Base-by-base conservation (phyloP, 35 echinoderm and acorn worm genomes). In the Apostichopus californicus region DNA sequence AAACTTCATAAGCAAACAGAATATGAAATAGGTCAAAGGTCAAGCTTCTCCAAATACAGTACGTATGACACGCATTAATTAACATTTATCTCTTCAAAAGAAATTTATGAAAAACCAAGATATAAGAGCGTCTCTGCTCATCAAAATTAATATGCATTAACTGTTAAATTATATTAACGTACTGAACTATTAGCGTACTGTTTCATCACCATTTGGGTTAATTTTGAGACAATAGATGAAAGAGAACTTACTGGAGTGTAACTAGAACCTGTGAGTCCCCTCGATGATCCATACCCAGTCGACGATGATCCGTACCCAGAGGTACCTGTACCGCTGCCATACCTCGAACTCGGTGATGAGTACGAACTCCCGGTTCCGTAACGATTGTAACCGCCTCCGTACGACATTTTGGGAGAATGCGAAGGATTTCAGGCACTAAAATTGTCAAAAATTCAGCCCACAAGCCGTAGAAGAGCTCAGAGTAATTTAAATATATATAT, bases 241-340 rank as follows among this genome's bases (percentile, higher is more conserved):
- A 85, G 55, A 56, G 17, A 57, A 85, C 81, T 85, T 58, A 85
- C 81, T 85, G 81, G 81, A 85, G 55, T 85, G 81, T 85, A 85
- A 85, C 54, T 85, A 22, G 81, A 85, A 20, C 81, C 81, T 6
- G 81, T 58, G 4, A 85, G 20, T 58, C 81, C 81, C 24, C 81
- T 85, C 18, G 81, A 85, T 8, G 81, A 85, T 85, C 81, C 81
- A 14, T 85, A 85, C 55, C 81, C 81, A 9, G 64, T 10, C 1
- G 64, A 68, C 11, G 25, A 34, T 8, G 25, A 53, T 34, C 80
- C 80, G 9, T 83, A 83, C 8, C 80, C 80, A 17, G 54, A 21
- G 57, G 55, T 85, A 22, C 81, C 81, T 2, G 54, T 54, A 61
- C 58, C 58, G 18, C 71, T 75, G n/a, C 71, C 17, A 5, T 85